Conservation (phyloP, 2,797 vertebrate genomes). For the Scyliorhinus canicula region DNA sequence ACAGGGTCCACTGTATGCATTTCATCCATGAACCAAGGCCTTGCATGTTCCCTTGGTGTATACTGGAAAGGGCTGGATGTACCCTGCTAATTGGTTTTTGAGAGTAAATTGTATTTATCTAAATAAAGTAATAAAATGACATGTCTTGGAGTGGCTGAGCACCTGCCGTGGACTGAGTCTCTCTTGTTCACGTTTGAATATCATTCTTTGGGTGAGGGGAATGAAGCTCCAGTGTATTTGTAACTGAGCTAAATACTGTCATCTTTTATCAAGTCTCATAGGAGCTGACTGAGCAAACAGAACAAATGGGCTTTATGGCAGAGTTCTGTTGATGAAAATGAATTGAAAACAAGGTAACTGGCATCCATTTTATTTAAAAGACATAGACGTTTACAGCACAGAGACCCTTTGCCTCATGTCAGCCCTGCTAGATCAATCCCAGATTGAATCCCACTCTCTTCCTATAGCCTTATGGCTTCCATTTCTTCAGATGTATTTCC, state of each 20-base stretch:
- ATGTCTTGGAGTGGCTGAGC: background rate
- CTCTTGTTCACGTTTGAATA: background rate
- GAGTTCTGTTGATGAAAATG: background rate
- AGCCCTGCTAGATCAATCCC: background rate
- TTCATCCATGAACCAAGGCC: background rate
- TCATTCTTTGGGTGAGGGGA: background rate
- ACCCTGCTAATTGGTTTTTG: background rate
- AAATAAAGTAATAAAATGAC: constrained; percentile 24
- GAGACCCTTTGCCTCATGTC: background rate
- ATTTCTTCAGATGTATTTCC: background rate
- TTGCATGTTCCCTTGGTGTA: constrained; percentile 2
- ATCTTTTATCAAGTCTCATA: background rate
- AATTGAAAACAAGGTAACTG: background rate
- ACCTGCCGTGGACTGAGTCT: background rate
- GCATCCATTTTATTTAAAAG: background rate
- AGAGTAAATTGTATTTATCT: constrained; percentile 32
- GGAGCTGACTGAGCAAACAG: background rate
- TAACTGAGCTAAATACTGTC: background rate
- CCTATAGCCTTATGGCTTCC: background rate
- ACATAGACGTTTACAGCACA: background rate
- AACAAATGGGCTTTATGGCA: background rate
- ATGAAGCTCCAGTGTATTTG: background rate
- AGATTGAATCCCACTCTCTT: background rate
- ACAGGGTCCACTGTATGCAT: background rate
- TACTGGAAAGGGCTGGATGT: constrained; percentile 20